phyloP scores from a whole-genome alignment of 2,888 invertebrate species.

The Metacarcinus magister region DNA sequence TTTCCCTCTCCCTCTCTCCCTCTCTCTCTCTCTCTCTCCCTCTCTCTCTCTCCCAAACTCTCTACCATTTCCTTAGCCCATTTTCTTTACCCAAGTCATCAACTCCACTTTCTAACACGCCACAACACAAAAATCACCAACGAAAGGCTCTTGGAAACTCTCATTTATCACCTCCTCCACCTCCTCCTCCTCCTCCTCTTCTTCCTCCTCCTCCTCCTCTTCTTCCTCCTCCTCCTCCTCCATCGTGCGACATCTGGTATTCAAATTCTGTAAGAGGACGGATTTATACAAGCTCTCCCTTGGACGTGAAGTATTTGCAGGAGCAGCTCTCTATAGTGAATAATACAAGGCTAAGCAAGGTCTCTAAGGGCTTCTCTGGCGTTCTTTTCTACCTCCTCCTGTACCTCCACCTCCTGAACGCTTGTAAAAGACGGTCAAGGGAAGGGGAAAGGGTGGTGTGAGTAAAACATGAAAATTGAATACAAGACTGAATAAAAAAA shows the following conservation, averaged over 20 bases:
- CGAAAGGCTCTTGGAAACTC: not conserved
- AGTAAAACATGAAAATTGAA: not conserved
- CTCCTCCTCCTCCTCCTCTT: not conserved
- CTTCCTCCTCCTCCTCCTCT: no score
- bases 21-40: slow-evolving; percentile 8
- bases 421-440: not conserved
- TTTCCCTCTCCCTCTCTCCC: not conserved
- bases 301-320: not conserved
- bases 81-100: not conserved
- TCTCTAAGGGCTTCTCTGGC: not conserved
- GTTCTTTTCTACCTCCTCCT: not conserved
- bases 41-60: not conserved
- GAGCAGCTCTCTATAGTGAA: not conserved
- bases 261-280: not conserved
- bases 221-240: no score
- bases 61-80: not conserved
- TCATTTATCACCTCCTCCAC: not conserved
- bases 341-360: not conserved
- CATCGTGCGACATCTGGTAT: not conserved
- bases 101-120: not conserved
- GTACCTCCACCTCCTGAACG: not conserved
- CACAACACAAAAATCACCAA: not conserved
- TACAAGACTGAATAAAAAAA: not conserved
- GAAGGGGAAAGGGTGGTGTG: not conserved
- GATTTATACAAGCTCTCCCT: not conserved